Conservation (phyloP, 2,797 vertebrate genomes). For the Mionectes olivaceus region DNA sequence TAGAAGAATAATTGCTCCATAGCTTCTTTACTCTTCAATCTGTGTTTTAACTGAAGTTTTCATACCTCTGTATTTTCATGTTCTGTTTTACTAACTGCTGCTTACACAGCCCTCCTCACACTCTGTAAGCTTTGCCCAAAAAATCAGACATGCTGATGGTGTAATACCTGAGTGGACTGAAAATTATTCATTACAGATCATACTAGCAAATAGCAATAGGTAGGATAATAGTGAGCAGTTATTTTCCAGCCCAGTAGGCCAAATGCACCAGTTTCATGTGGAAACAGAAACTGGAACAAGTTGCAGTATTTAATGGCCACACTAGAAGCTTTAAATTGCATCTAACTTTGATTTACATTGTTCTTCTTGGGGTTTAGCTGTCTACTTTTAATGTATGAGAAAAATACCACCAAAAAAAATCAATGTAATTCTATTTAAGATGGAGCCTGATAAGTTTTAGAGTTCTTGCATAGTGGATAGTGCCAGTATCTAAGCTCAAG, state of each 20-base stretch:
- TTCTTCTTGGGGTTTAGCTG: background rate
- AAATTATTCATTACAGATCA: background rate
- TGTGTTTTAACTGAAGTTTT: background rate
- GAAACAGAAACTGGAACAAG: background rate
- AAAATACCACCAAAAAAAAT: background rate
- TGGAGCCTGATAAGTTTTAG: background rate
- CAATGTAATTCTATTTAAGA: background rate
- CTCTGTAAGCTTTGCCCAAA: background rate
- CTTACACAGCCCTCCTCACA: fast-evolving
- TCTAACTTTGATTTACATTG: background rate
- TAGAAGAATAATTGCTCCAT: background rate
- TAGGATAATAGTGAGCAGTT: background rate
- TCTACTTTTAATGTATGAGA: background rate
- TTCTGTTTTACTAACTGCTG: background rate
- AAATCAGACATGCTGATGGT: background rate
- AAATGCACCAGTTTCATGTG: background rate
- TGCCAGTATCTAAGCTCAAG: background rate
- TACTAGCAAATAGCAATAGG: background rate
- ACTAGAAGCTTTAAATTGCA: background rate
- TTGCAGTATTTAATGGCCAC: background rate
- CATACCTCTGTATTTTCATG: background rate
- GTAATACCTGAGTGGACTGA: background rate
- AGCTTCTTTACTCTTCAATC: background rate
- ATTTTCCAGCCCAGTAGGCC: background rate
- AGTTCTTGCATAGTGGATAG: background rate